These are phyloP conservation scores for Eutrigla gurnardus DNA, from an alignment of 2,797 vertebrate genomes.

Conservation along the genomic window DNA sequence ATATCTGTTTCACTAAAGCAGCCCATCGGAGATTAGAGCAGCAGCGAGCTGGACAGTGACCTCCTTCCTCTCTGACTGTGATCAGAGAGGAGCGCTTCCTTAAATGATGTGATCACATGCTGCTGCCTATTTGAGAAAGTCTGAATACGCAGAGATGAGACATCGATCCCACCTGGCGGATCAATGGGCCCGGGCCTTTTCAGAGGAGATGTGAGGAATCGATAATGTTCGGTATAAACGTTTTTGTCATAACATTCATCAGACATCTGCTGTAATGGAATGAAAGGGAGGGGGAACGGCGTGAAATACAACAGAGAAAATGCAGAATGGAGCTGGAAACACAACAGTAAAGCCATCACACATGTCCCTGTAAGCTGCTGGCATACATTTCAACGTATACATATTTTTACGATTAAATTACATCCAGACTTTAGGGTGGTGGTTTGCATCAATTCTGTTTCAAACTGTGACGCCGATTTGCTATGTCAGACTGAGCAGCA, in stretches of 20 bases:
- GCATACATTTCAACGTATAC: constrained; percentile 1
- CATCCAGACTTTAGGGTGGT: too few relatives aligned
- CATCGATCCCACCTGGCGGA: constrained; percentile 78
- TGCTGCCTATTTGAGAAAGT: constrained; percentile 74
- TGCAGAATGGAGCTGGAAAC: constrained; percentile 4
- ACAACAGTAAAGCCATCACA: constrained; percentile 15
- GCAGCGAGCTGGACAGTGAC: constrained; percentile 51
- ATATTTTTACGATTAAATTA: constrained; percentile 2
- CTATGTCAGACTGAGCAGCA: neutral
- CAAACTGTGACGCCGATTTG: neutral
- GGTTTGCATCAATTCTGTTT: too few relatives aligned
- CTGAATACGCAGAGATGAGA: constrained; percentile 79
- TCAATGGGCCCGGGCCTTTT: constrained; percentile 68
- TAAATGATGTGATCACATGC: constrained; percentile 73
- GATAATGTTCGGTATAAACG: constrained; percentile 73
- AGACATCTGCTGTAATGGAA: constrained; percentile 67
- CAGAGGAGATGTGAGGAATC: constrained; percentile 70
- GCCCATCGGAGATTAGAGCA: constrained; percentile 53
- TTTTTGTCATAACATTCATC: constrained; percentile 78
- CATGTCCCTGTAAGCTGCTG: neutral
- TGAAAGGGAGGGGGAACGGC: constrained; percentile 38
- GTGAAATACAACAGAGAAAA: constrained; percentile 20
- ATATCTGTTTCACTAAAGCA: constrained; percentile 42
- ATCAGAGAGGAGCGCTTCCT: constrained; percentile 64
- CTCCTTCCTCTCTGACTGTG: constrained; percentile 50